Evolutionary conservation across 2,797 vertebrate species (phyloP).

Genomic region (Crossoptilon crossoptilon): DNA sequence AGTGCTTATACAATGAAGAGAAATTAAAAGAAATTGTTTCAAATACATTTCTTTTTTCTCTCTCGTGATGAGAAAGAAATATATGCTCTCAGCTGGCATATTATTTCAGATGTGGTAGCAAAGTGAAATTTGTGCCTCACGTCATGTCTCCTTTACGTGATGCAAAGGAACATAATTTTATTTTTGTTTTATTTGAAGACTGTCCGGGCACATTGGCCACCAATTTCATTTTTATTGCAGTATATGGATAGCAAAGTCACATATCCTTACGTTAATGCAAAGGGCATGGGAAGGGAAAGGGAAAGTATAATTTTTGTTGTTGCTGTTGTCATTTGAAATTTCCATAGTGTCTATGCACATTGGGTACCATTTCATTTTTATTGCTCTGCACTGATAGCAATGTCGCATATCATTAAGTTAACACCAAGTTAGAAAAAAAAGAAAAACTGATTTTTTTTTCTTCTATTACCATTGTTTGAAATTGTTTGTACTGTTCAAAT

Average conservation of each 20-base stretch:
- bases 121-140: slow-evolving; percentile 53
- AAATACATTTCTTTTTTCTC: not conserved
- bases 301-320: slow-evolving; percentile 74
- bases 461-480: slow-evolving; percentile 17
- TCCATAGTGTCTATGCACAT: slow-evolving; percentile 70
- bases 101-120: slow-evolving; percentile 40
- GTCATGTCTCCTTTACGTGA: slow-evolving; percentile 42
- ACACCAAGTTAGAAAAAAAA: slow-evolving; percentile 45
- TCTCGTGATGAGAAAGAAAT: slow-evolving; percentile 41
- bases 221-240: slow-evolving; percentile 70
- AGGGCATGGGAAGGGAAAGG: slow-evolving; percentile 52
- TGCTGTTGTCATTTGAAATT: slow-evolving; percentile 69
- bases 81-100: slow-evolving; percentile 1
- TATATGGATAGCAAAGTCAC: slow-evolving; percentile 61
- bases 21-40: slow-evolving; percentile 13
- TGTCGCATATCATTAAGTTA: slow-evolving; percentile 75
- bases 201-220: slow-evolving; percentile 58
- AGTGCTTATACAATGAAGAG: slow-evolving; percentile 51
- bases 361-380: slow-evolving; percentile 74
- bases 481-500: slow-evolving; percentile 28
- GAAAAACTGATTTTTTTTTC: not conserved
- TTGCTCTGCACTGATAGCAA: slow-evolving; percentile 57
- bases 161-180: slow-evolving; percentile 61
- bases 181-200: slow-evolving; percentile 69
- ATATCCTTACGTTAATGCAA: slow-evolving; percentile 62